phyloP scores from a whole-genome alignment of 1,140 invertebrate genomes.

The Ceratosolen fusciceps region DNA sequence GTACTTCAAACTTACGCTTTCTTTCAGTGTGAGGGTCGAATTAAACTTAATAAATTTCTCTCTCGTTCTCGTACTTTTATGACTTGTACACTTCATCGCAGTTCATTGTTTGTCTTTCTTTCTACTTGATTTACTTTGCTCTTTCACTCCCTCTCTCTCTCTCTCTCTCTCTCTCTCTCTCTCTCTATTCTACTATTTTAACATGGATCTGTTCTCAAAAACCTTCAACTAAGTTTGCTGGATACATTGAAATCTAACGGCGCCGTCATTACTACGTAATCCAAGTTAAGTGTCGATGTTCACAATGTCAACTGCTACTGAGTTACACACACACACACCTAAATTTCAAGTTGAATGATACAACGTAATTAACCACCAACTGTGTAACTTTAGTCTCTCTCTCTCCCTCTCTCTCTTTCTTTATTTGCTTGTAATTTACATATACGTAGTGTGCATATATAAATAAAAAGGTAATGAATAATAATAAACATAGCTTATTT shows the following conservation, averaged over 20 bases:
- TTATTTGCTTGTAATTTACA: too few relatives aligned
- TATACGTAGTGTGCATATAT: too few relatives aligned
- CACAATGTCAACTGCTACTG: conserved; percentile 1
- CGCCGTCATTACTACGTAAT: background rate
- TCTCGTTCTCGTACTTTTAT: conserved; percentile 33
- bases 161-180: conserved; percentile 5
- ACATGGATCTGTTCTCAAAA: conserved; percentile 23
- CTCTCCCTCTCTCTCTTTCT: background rate
- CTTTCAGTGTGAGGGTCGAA: conserved; percentile 14
- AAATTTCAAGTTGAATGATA: conserved; percentile 2
- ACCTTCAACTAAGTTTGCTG: conserved; percentile 68
- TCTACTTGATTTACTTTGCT: background rate
- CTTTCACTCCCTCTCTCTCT: background rate
- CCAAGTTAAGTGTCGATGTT: background rate
- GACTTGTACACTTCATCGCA: background rate
- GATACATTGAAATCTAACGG: conserved; percentile 56
- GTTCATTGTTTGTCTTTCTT: background rate
- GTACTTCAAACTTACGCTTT: conserved; percentile 52
- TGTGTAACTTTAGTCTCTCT: background rate
- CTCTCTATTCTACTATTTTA: background rate
- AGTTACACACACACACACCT: background rate
- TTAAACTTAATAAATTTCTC: conserved; percentile 38
- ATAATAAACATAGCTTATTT: too few relatives aligned
- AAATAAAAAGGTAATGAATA: too few relatives aligned
- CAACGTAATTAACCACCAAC: conserved; percentile 36